Conservation (phyloP, 2,797 vertebrate genomes). For the Alauda arvensis region DNA sequence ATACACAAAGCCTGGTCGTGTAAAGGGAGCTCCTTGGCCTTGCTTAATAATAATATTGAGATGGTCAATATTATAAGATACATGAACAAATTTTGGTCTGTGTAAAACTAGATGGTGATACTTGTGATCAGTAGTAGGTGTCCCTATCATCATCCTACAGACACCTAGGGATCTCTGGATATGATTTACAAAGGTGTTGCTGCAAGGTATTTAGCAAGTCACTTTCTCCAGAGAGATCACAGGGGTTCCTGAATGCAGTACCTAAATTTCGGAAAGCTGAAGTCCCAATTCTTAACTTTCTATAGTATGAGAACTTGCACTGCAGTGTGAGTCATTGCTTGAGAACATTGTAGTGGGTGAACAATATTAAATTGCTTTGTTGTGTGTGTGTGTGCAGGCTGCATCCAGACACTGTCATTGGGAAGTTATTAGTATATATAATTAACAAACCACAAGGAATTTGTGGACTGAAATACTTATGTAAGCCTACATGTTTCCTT, state of each 20-base stretch:
- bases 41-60: too few species aligned
- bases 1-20: not conserved
- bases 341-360: not conserved
- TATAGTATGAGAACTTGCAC: not conserved
- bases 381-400: not conserved
- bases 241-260: not conserved
- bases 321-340: not conserved
- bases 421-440: constrained; percentile 15
- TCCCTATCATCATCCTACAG: not conserved
- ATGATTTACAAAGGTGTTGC: not conserved
- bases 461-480: constrained; percentile 9
- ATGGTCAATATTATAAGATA: not conserved
- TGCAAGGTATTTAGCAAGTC: not conserved
- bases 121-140: not conserved
- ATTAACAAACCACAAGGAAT: constrained; percentile 27
- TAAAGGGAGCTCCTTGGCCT: not conserved
- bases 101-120: not conserved
- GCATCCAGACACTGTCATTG: not conserved
- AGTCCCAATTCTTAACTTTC: not conserved
- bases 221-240: not conserved
- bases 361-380: not conserved
- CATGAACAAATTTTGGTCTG: not conserved
- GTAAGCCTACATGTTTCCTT: not conserved
- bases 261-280: not conserved
- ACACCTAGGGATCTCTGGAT: not conserved